Base-by-base conservation (phyloP, 2,888 invertebrate species). In the Nudaria mundana region DNA sequence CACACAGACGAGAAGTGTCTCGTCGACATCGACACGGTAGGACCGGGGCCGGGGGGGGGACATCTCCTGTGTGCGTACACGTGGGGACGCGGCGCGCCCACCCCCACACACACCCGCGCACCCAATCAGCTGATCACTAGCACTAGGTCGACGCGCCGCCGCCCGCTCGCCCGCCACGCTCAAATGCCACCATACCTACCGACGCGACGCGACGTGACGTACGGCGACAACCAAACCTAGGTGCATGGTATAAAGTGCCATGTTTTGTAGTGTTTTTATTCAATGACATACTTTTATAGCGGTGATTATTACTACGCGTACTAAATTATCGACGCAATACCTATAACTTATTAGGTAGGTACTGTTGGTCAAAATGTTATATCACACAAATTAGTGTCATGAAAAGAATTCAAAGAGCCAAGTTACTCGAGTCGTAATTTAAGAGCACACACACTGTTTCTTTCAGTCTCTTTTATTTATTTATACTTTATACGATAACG, bases 101-200 rank as follows among this genome's bases (percentile, higher is more conserved):
- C 63, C 40, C 44, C 44, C 43, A 40, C 51, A 55, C 52, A 59
- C 53, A 67, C 40, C 52, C 55, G 52, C 59, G 53, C 60, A 65
- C 66, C 79, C 81, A 78, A 81, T 83, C 85, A 85, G 86, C 86
- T 85, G 86, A 83, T 82, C 80, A 74, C 73, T n/a, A n/a, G n/a
- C n/a, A 73, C 68, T 73, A 72, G 76, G 77, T 77, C 76, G 75
- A 10, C 24, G 24, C 24, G 44, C 23, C 48, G 43, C 51, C 50
- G 44, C 49, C 4, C 12, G 46, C 7, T 20, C 20, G 20, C 6
- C 51, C 25, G 49, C 39, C 41, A 49, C 44, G 44, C 48, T 32
- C 40, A 37, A 34, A 20, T 16, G 16, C 29, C 37, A 30, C 38
- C 31, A 44, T 37, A 30, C 40, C 35, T 20, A 30, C 39, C n/a